Percentiles rank a stretch among this genome's conserved stretches.
Conservation (phyloP, 2,888 invertebrate genomes). For the Lasioglossum villosulum region DNA sequence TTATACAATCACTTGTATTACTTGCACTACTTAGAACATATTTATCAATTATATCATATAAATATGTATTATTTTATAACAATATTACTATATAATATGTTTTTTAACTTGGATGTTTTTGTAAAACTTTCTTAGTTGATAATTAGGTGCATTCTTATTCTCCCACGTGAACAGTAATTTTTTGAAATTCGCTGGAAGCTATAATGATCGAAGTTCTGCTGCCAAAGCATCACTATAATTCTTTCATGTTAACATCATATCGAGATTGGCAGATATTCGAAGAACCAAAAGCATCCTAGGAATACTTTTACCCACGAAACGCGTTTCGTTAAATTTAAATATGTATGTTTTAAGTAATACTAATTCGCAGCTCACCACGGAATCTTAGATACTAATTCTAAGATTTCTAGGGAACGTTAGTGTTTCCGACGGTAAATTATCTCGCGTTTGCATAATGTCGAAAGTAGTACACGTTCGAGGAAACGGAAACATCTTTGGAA, state of each 20-base stretch:
- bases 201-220: not conserved
- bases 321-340: not conserved
- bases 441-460: not conserved
- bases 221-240: not conserved
- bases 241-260: not conserved
- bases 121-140: no score
- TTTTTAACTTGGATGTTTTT: no score
- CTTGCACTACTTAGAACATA: not conserved
- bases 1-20: not conserved
- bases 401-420: not conserved
- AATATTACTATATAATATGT: no score
- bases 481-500: slow-evolving; percentile 17
- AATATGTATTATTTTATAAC: no score
- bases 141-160: not conserved
- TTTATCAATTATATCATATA: no score
- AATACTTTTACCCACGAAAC: not conserved
- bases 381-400: not conserved
- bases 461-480: not conserved
- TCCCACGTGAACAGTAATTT: not conserved
- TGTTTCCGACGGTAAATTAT: not conserved
- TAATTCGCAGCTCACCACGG: not conserved
- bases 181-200: not conserved
- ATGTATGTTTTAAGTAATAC: not conserved
- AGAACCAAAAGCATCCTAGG: not conserved
- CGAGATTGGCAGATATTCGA: not conserved